Evolutionary conservation across 2,888 invertebrate species (phyloP).

Genomic region (Diarsia rubi): DNA sequence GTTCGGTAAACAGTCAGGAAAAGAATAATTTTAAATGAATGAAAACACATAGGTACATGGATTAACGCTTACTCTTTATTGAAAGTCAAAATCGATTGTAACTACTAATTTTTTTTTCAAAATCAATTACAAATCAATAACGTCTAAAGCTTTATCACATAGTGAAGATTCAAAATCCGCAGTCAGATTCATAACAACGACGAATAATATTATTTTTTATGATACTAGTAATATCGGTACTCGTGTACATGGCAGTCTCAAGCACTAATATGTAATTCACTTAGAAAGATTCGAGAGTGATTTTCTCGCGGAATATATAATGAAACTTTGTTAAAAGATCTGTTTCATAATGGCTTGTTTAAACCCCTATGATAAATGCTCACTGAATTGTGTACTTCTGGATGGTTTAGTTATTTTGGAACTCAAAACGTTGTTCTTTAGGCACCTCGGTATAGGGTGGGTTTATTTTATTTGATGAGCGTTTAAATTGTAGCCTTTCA

Average conservation of each 20-base stretch:
- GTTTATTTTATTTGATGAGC: no score
- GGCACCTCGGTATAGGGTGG: no score
- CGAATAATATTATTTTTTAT: slow-evolving; percentile 8
- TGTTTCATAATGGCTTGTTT: no score
- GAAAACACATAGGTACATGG: background rate
- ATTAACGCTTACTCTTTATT: background rate
- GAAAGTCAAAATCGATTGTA: slow-evolving; percentile 13
- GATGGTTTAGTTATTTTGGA: no score
- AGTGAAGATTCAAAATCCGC: slow-evolving; percentile 30
- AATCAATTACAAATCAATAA: slow-evolving; percentile 43
- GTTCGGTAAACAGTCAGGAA: background rate
- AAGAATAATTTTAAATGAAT: background rate
- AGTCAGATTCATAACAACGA: slow-evolving; percentile 43
- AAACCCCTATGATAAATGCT: no score
- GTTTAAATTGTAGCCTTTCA: no score
- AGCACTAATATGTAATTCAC: no score
- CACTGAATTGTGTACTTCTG: no score
- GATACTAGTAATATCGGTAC: background rate
- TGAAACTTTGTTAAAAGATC: no score
- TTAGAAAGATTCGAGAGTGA: no score
- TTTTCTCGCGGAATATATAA: no score
- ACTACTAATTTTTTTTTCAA: slow-evolving; percentile 44
- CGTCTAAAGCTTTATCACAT: slow-evolving; percentile 27
- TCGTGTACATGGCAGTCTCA: background rate
- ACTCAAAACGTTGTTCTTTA: no score